Evolutionary conservation across 2,797 vertebrate species (phyloP).

Genomic region (Dendrocincla tyrannina): DNA sequence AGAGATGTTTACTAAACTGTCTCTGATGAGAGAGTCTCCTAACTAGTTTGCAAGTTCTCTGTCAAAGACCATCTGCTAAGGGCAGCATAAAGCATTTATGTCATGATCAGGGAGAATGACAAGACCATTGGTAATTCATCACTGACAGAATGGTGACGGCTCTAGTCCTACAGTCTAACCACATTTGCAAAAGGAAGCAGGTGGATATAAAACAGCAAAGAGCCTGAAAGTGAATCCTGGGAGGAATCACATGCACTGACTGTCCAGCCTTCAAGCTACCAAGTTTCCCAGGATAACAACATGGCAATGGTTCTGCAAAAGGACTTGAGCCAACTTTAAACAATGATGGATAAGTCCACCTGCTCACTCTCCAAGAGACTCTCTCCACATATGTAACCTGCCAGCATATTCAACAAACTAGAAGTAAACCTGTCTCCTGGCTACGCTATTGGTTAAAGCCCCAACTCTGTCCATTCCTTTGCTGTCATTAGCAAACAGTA

Average conservation of each 20-base stretch:
- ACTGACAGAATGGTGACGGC: background rate
- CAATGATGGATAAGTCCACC: background rate
- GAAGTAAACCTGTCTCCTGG: background rate
- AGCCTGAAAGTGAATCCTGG: background rate
- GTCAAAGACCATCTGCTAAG: conserved; percentile 24
- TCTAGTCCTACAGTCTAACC: background rate
- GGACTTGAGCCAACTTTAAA: background rate
- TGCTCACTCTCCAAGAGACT: conserved; percentile 11
- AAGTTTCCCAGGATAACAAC: background rate
- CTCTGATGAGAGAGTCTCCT: background rate
- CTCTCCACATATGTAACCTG: background rate
- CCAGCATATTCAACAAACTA: conserved; percentile 2
- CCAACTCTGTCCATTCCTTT: background rate
- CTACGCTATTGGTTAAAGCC: background rate
- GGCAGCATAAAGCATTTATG: background rate
- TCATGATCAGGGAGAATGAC: background rate
- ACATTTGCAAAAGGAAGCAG: background rate
- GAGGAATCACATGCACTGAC: background rate
- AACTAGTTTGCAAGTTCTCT: conserved; percentile 16
- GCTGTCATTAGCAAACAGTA: background rate
- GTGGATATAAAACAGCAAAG: background rate
- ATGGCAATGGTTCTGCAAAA: background rate
- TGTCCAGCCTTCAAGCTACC: background rate
- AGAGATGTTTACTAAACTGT: background rate
- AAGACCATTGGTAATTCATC: background rate